Conservation (phyloP, 2,797 vertebrate genomes). For the Hipposideros larvatus region DNA sequence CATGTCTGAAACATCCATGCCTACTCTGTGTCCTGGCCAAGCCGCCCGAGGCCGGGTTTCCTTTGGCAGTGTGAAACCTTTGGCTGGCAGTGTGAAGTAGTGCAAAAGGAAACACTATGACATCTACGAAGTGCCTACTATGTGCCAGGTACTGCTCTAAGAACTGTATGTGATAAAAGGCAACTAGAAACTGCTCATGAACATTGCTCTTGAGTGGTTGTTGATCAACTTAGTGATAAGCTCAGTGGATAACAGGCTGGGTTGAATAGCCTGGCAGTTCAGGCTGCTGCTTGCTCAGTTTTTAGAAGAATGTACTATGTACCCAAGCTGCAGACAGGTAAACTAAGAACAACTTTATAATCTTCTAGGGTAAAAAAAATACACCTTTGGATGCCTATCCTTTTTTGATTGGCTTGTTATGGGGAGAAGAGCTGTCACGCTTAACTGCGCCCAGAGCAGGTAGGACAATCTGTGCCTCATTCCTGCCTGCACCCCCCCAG, state of each 20-base stretch:
- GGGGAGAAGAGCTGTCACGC: not conserved
- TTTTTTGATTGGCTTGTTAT: fast-evolving
- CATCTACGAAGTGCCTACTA: not conserved
- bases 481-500: not conserved
- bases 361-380: fast-evolving
- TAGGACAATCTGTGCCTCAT: not conserved
- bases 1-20: not conserved
- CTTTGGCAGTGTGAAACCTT: not conserved
- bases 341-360: not conserved
- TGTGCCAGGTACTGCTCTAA: not conserved
- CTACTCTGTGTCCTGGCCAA: not conserved
- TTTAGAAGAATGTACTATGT: not conserved
- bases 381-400: fast-evolving
- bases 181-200: not conserved
- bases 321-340: fast-evolving
- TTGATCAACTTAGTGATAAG: not conserved
- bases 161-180: not conserved
- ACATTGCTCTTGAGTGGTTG: not conserved
- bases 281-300: fast-evolving
- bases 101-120: too few species aligned
- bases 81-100: too few species aligned
- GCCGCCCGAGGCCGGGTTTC: not conserved
- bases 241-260: not conserved
- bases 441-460: too few species aligned
- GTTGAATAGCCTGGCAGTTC: not conserved